Percentiles rank a stretch among this genome's conserved stretches.
phyloP scores from a whole-genome alignment of 2,797 vertebrate genomes.

The Anableps anableps region DNA sequence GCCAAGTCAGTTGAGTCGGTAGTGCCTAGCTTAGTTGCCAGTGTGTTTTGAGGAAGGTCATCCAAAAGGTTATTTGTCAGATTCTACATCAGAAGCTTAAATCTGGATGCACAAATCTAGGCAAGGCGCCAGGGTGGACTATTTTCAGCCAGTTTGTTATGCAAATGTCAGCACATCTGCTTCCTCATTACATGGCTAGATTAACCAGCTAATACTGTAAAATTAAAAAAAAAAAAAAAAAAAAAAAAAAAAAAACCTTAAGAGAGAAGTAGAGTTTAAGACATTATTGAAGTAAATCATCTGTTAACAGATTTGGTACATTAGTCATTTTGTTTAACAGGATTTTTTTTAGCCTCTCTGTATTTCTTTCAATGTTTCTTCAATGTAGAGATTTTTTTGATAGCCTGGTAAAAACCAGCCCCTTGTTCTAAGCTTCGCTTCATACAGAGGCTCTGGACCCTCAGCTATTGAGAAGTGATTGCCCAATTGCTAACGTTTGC shows the following conservation, averaged over 20 bases:
- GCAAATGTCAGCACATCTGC: slow-evolving; percentile 62
- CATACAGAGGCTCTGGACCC: no score
- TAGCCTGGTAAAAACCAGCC: no score
- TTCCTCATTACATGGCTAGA: slow-evolving; percentile 37
- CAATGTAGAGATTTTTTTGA: neutral
- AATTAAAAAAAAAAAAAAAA: neutral
- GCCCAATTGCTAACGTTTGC: no score
- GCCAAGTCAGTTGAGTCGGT: slow-evolving; percentile 58
- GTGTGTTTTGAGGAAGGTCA: slow-evolving; percentile 68
- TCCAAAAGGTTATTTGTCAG: slow-evolving; percentile 71
- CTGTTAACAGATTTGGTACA: neutral
- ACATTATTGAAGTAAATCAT: neutral
- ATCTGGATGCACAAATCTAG: slow-evolving; percentile 69
- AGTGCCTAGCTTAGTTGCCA: slow-evolving; percentile 63
- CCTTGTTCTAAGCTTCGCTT: no score
- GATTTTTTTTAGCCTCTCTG: neutral
- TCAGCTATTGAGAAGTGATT: no score
- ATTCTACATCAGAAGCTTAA: slow-evolving; percentile 66
- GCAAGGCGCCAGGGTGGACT: slow-evolving; percentile 56
- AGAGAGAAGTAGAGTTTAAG: neutral
- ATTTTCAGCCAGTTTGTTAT: slow-evolving; percentile 59
- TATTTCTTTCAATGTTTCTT: neutral
- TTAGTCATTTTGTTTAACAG: neutral
- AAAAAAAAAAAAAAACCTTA: neutral
- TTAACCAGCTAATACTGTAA: slow-evolving; percentile 17